phyloP scores from a whole-genome alignment of 2,888 invertebrate species.

The Pseudeuparius sepicola region DNA sequence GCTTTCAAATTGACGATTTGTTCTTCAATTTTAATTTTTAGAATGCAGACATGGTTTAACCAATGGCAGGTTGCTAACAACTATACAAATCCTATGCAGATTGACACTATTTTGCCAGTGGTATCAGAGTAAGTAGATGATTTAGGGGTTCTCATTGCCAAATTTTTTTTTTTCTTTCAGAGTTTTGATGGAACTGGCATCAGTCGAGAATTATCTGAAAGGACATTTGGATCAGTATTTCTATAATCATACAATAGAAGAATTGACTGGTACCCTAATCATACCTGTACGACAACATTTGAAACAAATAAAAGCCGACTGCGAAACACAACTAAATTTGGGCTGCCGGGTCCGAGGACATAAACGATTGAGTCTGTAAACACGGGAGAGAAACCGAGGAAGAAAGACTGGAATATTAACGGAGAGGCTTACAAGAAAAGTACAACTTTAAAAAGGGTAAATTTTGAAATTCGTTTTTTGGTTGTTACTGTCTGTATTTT shows the following conservation, averaged over 20 bases:
- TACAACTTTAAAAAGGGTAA: no score
- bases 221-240: slow-evolving; percentile 44
- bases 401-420: no score
- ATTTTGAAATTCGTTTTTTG: no score
- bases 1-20: background rate
- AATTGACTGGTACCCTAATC: slow-evolving; percentile 50
- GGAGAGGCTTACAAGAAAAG: no score
- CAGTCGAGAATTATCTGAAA: slow-evolving; percentile 45
- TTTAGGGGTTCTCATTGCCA: background rate
- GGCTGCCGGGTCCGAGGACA: slow-evolving; percentile 39
- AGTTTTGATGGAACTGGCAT: slow-evolving; percentile 42
- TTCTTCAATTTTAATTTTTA: slow-evolving; percentile 31
- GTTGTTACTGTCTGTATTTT: no score
- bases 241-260: slow-evolving; percentile 49
- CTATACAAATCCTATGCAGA: slow-evolving; percentile 55
- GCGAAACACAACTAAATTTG: slow-evolving; percentile 42
- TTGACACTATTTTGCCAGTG: slow-evolving; percentile 47
- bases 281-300: slow-evolving; percentile 44
- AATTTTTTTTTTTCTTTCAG: slow-evolving; percentile 32
- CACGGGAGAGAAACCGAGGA: no score
- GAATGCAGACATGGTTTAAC: slow-evolving; percentile 60
- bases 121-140: slow-evolving; percentile 46
- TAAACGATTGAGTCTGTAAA: no score
- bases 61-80: slow-evolving; percentile 58
- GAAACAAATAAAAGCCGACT: slow-evolving; percentile 42